Evolutionary conservation across 1,140 invertebrate genomes (phyloP).

Genomic region (Ceratoteleas bidentatus): DNA sequence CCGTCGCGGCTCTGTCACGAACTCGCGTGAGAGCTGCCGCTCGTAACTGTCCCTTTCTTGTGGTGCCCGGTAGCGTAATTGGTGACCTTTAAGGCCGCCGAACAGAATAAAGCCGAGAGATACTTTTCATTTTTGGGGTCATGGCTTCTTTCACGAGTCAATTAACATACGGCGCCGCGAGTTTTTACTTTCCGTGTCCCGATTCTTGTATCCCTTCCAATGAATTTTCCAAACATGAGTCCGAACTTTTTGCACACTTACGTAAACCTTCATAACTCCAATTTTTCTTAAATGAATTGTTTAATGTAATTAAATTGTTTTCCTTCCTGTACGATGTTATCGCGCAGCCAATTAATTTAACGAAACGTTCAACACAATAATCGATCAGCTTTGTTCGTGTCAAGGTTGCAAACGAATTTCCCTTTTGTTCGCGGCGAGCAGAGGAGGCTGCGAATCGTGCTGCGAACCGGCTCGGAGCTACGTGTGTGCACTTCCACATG

Average conservation of each 20-base stretch:
- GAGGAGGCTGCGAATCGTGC: slow-evolving; percentile 10
- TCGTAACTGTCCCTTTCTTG: slow-evolving; percentile 21
- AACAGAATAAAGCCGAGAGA: neutral
- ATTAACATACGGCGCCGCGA: too few species aligned
- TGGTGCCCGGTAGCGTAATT: slow-evolving; percentile 17
- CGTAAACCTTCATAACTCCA: too few species aligned
- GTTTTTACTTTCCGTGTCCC: too few species aligned
- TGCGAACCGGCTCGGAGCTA: slow-evolving; percentile 37
- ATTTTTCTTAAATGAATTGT: too few species aligned
- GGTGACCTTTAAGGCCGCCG: slow-evolving; percentile 54
- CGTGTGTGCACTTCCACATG: slow-evolving; percentile 46
- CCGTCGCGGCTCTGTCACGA: slow-evolving; percentile 27
- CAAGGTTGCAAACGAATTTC: slow-evolving; percentile 23
- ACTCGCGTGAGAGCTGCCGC: slow-evolving; percentile 42
- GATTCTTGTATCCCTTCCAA: too few species aligned
- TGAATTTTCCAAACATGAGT: too few species aligned
- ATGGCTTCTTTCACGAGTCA: neutral
- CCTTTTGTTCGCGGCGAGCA: slow-evolving; percentile 14
- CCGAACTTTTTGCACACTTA: too few species aligned
- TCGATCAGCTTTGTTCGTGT: slow-evolving; percentile 3
- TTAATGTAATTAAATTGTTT: too few species aligned
- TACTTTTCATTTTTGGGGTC: neutral
- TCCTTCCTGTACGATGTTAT: too few species aligned
- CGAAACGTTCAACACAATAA: neutral
- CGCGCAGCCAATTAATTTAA: too few species aligned